Base-by-base conservation (phyloP, 30 jellyfish, hydroid and myxozoan species). In the Chrysaora quinquecirrha region DNA sequence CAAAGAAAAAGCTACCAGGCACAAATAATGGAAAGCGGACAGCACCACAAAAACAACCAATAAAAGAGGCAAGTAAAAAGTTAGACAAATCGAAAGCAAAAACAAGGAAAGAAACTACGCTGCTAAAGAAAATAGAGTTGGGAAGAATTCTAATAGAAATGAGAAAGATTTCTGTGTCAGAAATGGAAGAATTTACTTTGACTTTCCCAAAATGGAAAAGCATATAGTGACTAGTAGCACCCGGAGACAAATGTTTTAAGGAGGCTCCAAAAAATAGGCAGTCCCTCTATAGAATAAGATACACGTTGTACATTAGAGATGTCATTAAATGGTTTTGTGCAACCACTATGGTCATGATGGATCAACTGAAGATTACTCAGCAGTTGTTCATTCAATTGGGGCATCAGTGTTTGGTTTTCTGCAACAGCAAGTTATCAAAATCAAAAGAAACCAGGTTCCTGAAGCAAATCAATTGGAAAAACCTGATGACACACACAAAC, bases 101-200 rank as follows among this genome's bases (percentile, higher is more conserved):
- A 43, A 43, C 58, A 43, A 43, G 58, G 58, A 43, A 43, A 43
- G 58, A 43, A 43, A 43, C 9, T 43, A 43, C 58, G 58, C 58
- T 43, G 58, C 58, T 43, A 43, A 43, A 43, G 58, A 43, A 43
- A 43, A 43, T 6, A 43, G 58, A 43, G 58, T 43, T 43, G 16
- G 58, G 16, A 43, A 43, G 58, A 43, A 43, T 43, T 43, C 58
- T 43, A 43, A 43, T 43, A 43, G 58, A 43, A 43, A 43, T 43
- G 58, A 43, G 58, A 16, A 43, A 43, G 58, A 43, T 43, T 43
- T 43, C 58, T 43, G 58, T 43, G 58, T 43, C 58, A 43, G 58
- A 43, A 43, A 43, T 43, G 12, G 58, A 43, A 43, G 58, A 43
- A 43, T 43, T 43, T 43, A 43, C 58, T 43, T 43, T 43, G 58